A percentile compares a stretch with the other conserved stretches of the same genome.
phyloP scores from a whole-genome alignment of 2,888 invertebrate species.

The Hirtodrosophila cameraria region DNA sequence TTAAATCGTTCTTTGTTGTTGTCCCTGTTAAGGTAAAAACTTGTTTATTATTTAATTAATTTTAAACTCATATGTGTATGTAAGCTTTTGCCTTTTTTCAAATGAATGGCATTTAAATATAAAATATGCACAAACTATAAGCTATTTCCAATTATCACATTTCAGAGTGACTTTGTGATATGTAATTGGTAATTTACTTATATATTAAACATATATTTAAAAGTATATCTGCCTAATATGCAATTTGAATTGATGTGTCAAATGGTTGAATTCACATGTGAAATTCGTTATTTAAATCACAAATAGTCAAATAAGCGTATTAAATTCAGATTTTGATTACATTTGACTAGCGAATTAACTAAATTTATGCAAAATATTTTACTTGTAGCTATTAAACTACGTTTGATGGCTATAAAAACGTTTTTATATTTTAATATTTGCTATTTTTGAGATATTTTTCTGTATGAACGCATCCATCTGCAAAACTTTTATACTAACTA shows the following conservation, averaged over 20 bases:
- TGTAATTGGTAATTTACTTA: conserved; percentile 21
- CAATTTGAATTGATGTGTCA: conserved; percentile 11
- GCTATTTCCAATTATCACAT: not conserved
- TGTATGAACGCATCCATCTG: too few species aligned
- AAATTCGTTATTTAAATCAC: not conserved
- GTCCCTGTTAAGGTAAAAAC: conserved; percentile 11
- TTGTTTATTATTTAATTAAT: conserved; percentile 25
- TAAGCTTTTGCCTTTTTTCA: conserved; percentile 9
- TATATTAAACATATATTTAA: not conserved
- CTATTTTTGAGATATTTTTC: too few species aligned
- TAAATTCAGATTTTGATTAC: too few species aligned
- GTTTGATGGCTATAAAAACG: too few species aligned
- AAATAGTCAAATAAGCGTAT: too few species aligned
- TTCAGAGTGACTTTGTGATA: conserved; percentile 9
- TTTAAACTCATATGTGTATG: conserved; percentile 20
- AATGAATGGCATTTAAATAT: conserved; percentile 18
- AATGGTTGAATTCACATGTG: not conserved
- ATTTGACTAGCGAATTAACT: too few species aligned
- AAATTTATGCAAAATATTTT: too few species aligned
- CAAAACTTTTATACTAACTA: too few species aligned
- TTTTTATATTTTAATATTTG: too few species aligned
- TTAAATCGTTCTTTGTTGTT: conserved; percentile 1
- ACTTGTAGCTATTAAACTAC: too few species aligned
- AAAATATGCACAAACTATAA: not conserved
- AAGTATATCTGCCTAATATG: not conserved